These are phyloP conservation scores for Melanocharis versteri DNA, from an alignment of 2,113 vertebrate genomes.

Conservation along the genomic window DNA sequence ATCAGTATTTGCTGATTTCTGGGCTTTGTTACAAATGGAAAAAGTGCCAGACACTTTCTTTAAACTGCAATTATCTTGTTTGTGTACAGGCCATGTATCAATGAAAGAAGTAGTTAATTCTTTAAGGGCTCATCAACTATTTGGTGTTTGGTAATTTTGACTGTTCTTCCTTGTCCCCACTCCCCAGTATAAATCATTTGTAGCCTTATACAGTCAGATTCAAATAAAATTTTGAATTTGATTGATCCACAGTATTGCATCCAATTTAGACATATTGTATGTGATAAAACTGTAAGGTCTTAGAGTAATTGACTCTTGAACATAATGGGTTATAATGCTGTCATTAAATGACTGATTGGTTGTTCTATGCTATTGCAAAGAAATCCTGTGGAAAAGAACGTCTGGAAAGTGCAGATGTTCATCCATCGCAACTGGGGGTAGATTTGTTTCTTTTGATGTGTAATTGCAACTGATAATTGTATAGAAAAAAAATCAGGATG, in stretches of 20 bases:
- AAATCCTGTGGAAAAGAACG: constrained; percentile 46
- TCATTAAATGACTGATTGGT: constrained; percentile 61
- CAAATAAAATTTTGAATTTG: constrained; percentile 47
- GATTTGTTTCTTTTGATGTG: constrained; percentile 66
- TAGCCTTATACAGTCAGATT: background rate
- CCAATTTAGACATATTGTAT: constrained; percentile 61
- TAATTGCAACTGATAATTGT: constrained; percentile 62
- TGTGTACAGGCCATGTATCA: background rate
- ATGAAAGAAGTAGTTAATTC: constrained; percentile 37
- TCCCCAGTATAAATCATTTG: background rate
- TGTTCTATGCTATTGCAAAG: constrained; percentile 55
- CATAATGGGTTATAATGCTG: constrained; percentile 64
- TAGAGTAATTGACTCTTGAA: constrained; percentile 64
- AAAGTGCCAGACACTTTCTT: constrained; percentile 32
- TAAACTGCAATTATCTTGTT: constrained; percentile 40
- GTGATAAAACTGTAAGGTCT: constrained; percentile 59
- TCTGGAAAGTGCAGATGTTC: constrained; percentile 61
- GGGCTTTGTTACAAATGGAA: constrained; percentile 45
- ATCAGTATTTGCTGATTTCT: constrained; percentile 45
- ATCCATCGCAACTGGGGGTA: constrained; percentile 50
- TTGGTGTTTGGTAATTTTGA: constrained; percentile 8
- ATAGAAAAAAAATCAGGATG: constrained; percentile 25
- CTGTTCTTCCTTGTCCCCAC: background rate
- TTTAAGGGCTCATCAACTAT: constrained; percentile 21
- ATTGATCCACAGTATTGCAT: constrained; percentile 51